Conservation (phyloP, 1,140 invertebrate genomes). For the Dreissena polymorpha region DNA sequence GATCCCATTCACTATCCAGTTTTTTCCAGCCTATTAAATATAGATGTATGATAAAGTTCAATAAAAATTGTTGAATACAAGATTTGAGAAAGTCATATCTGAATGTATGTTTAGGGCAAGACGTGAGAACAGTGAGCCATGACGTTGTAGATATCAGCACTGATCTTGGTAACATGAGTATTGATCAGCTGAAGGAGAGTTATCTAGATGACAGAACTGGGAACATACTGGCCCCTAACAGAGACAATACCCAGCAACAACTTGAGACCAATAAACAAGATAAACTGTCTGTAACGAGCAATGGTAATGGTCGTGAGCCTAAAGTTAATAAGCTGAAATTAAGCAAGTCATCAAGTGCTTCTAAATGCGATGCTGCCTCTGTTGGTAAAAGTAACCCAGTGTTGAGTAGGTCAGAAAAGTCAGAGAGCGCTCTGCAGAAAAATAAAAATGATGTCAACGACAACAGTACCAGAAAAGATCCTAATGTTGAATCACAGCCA, state of each 20-base stretch:
- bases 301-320: neutral
- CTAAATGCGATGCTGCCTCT: neutral
- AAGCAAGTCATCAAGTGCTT: constrained; percentile 25
- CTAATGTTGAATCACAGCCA: constrained; percentile 11
- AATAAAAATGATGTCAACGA: neutral
- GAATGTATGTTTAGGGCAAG: neutral
- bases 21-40: too few relatives aligned
- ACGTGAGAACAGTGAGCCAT: constrained; percentile 18
- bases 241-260: neutral
- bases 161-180: constrained; percentile 37
- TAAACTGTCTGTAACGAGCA: neutral
- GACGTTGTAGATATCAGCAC: constrained; percentile 41
- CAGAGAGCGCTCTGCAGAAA: constrained; percentile 20
- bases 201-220: constrained; percentile 40
- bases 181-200: constrained; percentile 17
- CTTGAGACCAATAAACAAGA: neutral
- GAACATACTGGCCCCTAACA: neutral
- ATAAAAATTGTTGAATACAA: too few relatives aligned
- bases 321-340: constrained; percentile 29
- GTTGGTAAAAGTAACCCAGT: neutral
- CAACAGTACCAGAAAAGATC: neutral
- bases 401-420: constrained; percentile 22
- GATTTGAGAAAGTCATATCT: too few relatives aligned
- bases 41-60: too few relatives aligned
- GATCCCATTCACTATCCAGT: too few relatives aligned